phyloP scores from a whole-genome alignment of 2,888 invertebrate species.

The Drosophila villosipedis region DNA sequence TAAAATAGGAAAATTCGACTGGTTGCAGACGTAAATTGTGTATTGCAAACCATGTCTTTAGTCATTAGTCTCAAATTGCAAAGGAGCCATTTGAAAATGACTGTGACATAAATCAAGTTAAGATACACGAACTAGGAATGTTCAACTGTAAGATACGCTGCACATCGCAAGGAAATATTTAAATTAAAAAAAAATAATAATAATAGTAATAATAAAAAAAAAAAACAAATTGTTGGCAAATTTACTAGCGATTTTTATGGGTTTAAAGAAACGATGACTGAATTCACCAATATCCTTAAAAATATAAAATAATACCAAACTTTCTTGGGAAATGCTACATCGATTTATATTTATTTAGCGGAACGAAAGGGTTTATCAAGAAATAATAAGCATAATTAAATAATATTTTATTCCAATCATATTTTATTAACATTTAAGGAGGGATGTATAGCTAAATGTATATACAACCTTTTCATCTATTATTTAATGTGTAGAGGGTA shows the following conservation, averaged over 20 bases:
- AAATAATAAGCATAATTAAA: background rate
- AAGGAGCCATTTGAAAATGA: conserved; percentile 11
- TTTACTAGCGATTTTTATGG: background rate
- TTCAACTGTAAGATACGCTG: background rate
- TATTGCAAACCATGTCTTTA: background rate
- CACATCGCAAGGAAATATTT: background rate
- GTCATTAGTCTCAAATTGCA: conserved; percentile 25
- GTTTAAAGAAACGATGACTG: background rate
- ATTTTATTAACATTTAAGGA: background rate
- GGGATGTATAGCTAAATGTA: background rate
- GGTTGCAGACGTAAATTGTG: conserved; percentile 29
- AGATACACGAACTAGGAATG: background rate
- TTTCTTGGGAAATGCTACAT: too few species aligned
- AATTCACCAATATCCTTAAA: background rate
- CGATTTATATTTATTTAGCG: too few species aligned
- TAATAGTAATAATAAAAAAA: too few species aligned
- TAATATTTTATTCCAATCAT: background rate
- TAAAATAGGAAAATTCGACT: conserved; percentile 25
- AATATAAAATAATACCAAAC: background rate
- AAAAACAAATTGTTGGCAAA: background rate
- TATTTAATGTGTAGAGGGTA: background rate
- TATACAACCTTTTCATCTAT: background rate
- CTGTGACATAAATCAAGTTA: conserved; percentile 5
- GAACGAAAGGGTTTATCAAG: background rate
- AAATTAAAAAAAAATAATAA: background rate